phyloP scores from a whole-genome alignment of 2,888 invertebrate species.

The Acleris emargana region DNA sequence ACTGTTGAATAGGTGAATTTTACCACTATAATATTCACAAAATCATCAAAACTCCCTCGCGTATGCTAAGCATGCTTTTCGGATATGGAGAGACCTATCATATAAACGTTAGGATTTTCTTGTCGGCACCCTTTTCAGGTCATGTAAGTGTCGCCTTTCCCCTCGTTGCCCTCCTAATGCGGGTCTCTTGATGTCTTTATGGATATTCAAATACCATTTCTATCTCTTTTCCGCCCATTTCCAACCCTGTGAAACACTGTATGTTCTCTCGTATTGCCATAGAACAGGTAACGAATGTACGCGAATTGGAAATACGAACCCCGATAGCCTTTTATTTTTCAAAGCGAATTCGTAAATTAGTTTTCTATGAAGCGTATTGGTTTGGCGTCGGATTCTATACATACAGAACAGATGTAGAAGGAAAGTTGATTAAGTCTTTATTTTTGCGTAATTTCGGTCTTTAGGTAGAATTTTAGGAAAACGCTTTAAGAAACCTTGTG shows the following conservation, averaged over 20 bases:
- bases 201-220: slow-evolving; percentile 35
- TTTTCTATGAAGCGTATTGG: slow-evolving; percentile 10
- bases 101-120: slow-evolving; percentile 43
- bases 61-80: slow-evolving; percentile 22
- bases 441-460: no score
- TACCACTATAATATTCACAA: no score
- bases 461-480: no score
- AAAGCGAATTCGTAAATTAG: slow-evolving; percentile 9
- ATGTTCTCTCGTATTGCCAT: not conserved
- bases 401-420: not conserved
- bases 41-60: not conserved
- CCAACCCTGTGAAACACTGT: not conserved
- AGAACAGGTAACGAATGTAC: not conserved
- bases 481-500: no score
- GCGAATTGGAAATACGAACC: slow-evolving; percentile 4
- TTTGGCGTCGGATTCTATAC: not conserved
- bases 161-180: slow-evolving; percentile 33
- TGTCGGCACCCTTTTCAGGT: slow-evolving; percentile 31
- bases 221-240: not conserved
- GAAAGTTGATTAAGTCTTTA: not conserved
- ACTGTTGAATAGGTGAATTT: no score
- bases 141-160: slow-evolving; percentile 29
- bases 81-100: slow-evolving; percentile 41
- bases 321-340: slow-evolving; percentile 18
- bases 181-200: slow-evolving; percentile 33